Evolutionary conservation across 37 sponge, comb jelly and placozoan species (phyloP), one percentile per base, ranked within the genome.

Genomic region (Aplysina aerophoba): DNA sequence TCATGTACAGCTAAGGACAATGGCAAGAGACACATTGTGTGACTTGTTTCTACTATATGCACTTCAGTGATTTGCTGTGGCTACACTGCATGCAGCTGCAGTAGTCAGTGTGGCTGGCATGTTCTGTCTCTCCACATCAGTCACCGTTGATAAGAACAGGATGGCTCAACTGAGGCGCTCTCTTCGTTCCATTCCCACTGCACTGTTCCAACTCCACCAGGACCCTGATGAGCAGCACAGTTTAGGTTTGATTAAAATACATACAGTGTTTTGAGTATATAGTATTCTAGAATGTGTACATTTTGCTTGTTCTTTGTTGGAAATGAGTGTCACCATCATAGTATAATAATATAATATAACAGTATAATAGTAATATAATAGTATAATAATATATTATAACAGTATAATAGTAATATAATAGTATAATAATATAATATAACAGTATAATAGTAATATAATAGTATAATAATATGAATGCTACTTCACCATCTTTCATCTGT

Each of bases 201-300:
- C 38, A 21, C 35, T 87, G 41, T 60, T 68, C 38, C 14, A 30
- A 28, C 59, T 87, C 36, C 87, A 80, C 72, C 66, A 69, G 36
- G 81, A 80, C 40, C 81, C 87, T 37, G 35, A 69, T 4, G 33
- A 65, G 20, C 34, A 86, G 20, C 12, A 21, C 56, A 80, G 40
- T 28, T 31, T 86, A 80, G 87, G 87, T 86, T 31, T 33, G 81
- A 12, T 16, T 68, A 14, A 28, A 27, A n/a, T n/a, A n/a, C n/a
- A n/a, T n/a, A n/a, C n/a, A n/a, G n/a, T n/a, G n/a, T n/a, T n/a
- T n/a, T n/a, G n/a, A n/a, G n/a, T n/a, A n/a, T n/a, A n/a, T n/a
- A n/a, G n/a, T n/a, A n/a, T n/a, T n/a, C n/a, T n/a, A n/a, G n/a
- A n/a, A n/a, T n/a, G n/a, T n/a, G n/a, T n/a, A n/a, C n/a, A n/a